Base-by-base conservation (phyloP, 2,113 vertebrate species). In the Cercocebus atys region DNA sequence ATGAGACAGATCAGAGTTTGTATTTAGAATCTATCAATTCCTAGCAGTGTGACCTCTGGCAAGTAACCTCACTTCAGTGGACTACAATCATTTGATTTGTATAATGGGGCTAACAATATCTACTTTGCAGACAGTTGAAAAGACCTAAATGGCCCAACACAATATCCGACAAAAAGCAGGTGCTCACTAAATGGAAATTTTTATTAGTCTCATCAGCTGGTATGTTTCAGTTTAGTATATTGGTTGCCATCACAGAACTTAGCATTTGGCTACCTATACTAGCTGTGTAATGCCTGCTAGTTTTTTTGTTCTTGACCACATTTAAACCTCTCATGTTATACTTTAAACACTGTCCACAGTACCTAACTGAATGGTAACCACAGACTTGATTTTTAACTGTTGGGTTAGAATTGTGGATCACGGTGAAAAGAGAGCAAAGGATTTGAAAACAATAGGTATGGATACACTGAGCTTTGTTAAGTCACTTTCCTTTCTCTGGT, bases 221-320 rank as follows among this genome's bases (percentile, higher is more conserved):
- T 47, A 73, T 68, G 13, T 89, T 96, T 95, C 59, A 95, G 10
- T 92, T 89, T 81, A 11, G 35, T n/a, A 12, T 85, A 66, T 86
- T 95, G 93, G 78, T 81, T 96, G 66, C 16, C 22, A 78, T 14
- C 27, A 90, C 27, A 90, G n/a, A 94, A 80, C 73, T 90, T 64
- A 45, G 4, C 23, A 45, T 87, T 92, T 78, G 11, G 79, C 81
- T 82, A 68, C 87, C 25, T 64, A 55, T 92, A 35, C 18, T 73
- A 72, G n/a, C 13, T 92, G 20, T 84, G 32, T 95, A 83, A 70
- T 82, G 16, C 27, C n/a, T 93, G 14, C 18, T 93, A 55, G 8
- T 45, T 61, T 66, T 84, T 80, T 81, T 38, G 40, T 68, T 57
- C 38, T 76, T 83, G 30, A 70, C 3, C 47, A 70, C 6, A 59